phyloP scores from a whole-genome alignment of 2,113 vertebrate species.

The Malurus alboscapulatus region DNA sequence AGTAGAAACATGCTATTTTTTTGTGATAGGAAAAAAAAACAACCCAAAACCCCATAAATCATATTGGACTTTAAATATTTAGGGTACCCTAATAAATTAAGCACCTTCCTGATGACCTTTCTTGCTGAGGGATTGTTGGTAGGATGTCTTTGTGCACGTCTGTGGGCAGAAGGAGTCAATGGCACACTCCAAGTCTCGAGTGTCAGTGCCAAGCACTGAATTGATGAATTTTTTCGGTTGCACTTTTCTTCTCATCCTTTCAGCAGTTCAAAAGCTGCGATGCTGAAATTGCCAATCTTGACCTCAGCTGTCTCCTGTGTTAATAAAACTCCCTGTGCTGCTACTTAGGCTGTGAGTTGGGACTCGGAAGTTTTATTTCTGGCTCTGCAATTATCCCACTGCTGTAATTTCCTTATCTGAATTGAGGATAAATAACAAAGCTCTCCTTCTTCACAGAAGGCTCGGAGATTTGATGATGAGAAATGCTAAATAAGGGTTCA shows the following conservation, averaged over 20 bases:
- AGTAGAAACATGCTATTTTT: neutral
- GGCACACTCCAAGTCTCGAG: neutral
- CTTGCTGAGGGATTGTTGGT: neutral
- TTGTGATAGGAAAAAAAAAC: neutral
- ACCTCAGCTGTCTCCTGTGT: neutral
- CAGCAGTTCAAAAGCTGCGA: neutral
- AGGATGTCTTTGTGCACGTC: neutral
- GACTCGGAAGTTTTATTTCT: slow-evolving; percentile 55
- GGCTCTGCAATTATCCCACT: slow-evolving; percentile 41
- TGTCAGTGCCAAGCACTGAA: neutral
- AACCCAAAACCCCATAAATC: neutral
- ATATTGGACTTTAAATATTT: neutral
- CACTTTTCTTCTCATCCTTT: neutral
- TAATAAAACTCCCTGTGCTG: neutral
- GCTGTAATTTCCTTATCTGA: slow-evolving; percentile 34
- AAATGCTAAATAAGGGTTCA: neutral
- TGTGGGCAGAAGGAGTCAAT: neutral
- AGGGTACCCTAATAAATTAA: neutral
- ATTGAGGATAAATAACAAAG: slow-evolving; percentile 19
- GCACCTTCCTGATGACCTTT: neutral
- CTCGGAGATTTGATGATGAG: neutral
- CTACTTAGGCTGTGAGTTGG: neutral
- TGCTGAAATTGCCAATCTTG: neutral
- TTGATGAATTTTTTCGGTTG: neutral
- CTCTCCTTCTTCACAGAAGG: slow-evolving; percentile 7